Evolutionary conservation across 2,888 invertebrate species (phyloP).

Genomic region (Polyploca ridens): DNA sequence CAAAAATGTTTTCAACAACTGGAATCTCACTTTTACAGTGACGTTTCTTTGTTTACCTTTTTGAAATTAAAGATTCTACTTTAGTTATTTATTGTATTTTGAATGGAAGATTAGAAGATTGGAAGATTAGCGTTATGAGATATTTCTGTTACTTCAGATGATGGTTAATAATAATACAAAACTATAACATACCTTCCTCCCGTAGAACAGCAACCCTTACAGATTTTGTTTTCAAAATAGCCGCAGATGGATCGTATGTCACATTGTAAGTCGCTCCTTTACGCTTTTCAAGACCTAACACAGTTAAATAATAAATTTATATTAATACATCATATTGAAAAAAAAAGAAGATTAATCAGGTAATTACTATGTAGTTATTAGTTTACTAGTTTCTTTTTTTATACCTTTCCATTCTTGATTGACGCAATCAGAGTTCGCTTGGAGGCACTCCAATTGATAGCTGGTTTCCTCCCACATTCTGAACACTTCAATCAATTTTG

Average conservation of each 20-base stretch:
- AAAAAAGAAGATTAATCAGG: too few species aligned
- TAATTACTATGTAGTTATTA: slow-evolving; percentile 11
- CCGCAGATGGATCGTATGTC: slow-evolving; percentile 87
- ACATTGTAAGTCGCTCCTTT: slow-evolving; percentile 89
- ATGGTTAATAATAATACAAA: too few species aligned
- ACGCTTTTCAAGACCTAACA: slow-evolving; percentile 85
- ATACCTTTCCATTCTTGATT: slow-evolving; percentile 89
- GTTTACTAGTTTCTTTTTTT: not conserved
- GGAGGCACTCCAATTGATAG: slow-evolving; percentile 93
- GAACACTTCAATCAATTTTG: slow-evolving; percentile 87
- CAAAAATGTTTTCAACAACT: too few species aligned
- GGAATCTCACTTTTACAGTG: too few species aligned
- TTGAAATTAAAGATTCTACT: too few species aligned
- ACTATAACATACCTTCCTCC: slow-evolving; percentile 90
- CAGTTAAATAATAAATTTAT: slow-evolving; percentile 11
- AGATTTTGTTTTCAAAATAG: slow-evolving; percentile 73
- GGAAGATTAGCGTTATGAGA: too few species aligned
- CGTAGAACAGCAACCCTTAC: slow-evolving; percentile 95
- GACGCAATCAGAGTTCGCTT: slow-evolving; percentile 92
- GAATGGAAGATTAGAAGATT: too few species aligned
- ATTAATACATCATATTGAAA: too few species aligned
- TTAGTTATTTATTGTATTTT: too few species aligned
- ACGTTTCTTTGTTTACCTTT: too few species aligned
- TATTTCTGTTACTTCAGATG: too few species aligned
- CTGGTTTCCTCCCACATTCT: slow-evolving; percentile 98